Percentiles rank a stretch among this genome's conserved stretches.
Evolutionary conservation across 2,888 invertebrate species (phyloP).

Genomic region (Ypsolopha sequella): DNA sequence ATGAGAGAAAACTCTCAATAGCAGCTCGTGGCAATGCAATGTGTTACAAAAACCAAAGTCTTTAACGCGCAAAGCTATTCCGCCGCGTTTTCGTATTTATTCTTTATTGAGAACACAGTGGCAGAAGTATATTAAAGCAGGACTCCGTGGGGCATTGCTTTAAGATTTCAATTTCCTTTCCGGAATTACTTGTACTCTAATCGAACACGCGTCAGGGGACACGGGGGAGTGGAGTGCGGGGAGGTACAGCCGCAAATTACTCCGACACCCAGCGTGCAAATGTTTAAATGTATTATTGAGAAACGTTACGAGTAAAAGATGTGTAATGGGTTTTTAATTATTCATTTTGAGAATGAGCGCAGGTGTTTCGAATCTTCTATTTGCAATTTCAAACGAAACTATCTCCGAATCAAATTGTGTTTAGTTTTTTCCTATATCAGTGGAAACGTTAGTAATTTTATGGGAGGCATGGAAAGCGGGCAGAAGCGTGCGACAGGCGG

Average conservation of each 20-base stretch:
- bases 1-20: background rate
- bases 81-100: constrained; percentile 23
- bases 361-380: background rate
- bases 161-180: constrained; percentile 71
- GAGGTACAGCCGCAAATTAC: constrained; percentile 54
- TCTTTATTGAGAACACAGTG: constrained; percentile 31
- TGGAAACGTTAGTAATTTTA: constrained; percentile 52
- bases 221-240: constrained; percentile 18
- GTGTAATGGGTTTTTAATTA: constrained; percentile 39
- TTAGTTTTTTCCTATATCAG: constrained; percentile 33
- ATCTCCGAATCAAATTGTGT: too few species aligned
- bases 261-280: constrained; percentile 52
- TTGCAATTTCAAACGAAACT: background rate
- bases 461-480: constrained; percentile 22
- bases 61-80: background rate
- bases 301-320: constrained; percentile 38
- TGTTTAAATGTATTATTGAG: constrained; percentile 60
- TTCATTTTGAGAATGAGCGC: constrained; percentile 11
- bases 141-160: constrained; percentile 64
- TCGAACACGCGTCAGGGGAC: constrained; percentile 66
- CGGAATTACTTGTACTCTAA: constrained; percentile 68
- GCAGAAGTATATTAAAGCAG: constrained; percentile 34
- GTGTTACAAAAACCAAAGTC: too few species aligned
- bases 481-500: constrained; percentile 51
- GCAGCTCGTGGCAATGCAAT: too few species aligned